phyloP scores from a whole-genome alignment of 2,797 vertebrate species.

The Clarias fuscus region DNA sequence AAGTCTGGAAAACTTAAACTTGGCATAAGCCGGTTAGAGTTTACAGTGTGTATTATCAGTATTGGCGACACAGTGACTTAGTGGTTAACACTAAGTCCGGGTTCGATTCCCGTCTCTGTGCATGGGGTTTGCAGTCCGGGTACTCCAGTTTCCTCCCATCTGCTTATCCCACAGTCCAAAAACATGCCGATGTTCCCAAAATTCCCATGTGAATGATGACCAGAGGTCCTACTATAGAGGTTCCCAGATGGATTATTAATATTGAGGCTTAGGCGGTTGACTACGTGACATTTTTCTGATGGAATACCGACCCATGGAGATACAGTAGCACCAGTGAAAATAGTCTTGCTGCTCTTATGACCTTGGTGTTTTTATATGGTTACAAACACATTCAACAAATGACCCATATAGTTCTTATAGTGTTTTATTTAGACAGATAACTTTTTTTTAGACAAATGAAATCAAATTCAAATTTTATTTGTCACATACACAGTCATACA shows the following conservation, averaged over 20 bases:
- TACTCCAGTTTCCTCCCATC: too few relatives aligned
- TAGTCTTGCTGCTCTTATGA: slow-evolving; percentile 37
- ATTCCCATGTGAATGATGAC: too few relatives aligned
- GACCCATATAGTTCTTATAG: slow-evolving; percentile 11
- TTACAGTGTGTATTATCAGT: background rate
- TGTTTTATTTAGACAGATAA: background rate
- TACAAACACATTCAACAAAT: slow-evolving; percentile 54
- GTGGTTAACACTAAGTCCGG: too few relatives aligned
- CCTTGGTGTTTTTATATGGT: background rate
- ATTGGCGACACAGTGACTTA: background rate
- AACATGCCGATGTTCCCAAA: too few relatives aligned
- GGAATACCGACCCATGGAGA: slow-evolving; percentile 29
- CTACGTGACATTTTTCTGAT: background rate
- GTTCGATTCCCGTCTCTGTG: too few relatives aligned
- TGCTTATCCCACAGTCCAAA: too few relatives aligned
- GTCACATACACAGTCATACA: too few relatives aligned
- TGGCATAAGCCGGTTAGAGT: background rate
- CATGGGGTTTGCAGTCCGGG: too few relatives aligned
- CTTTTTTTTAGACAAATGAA: background rate
- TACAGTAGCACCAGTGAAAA: slow-evolving; percentile 22
- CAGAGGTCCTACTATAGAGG: too few relatives aligned
- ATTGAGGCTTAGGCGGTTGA: background rate
- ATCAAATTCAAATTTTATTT: too few relatives aligned
- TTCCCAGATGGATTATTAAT: too few relatives aligned
- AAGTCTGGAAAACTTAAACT: too few relatives aligned